Evolutionary conservation across 2,888 invertebrate genomes (phyloP).

Genomic region (Allacma fusca): DNA sequence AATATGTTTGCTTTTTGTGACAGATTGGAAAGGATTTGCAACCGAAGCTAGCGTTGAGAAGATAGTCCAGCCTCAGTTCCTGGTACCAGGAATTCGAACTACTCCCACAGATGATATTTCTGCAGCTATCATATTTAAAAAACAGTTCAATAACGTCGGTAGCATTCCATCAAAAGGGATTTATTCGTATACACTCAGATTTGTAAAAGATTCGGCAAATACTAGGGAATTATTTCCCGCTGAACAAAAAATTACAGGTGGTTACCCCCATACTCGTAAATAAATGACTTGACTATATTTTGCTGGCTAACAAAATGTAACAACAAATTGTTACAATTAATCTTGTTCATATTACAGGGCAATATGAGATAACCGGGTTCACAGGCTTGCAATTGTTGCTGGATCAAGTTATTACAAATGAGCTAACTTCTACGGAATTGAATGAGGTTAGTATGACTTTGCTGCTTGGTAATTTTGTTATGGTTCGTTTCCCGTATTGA

Average conservation of each 20-base stretch:
- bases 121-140: neutral
- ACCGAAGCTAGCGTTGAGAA: too few species aligned
- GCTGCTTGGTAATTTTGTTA: too few species aligned
- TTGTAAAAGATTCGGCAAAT: neutral
- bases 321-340: neutral
- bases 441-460: neutral
- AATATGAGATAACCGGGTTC: conserved; percentile 49
- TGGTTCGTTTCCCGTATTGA: too few species aligned
- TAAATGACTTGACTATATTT: too few species aligned
- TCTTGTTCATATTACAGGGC: neutral
- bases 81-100: too few species aligned
- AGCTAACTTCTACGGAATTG: neutral
- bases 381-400: conserved; percentile 54
- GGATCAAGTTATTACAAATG: conserved; percentile 53
- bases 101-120: too few species aligned
- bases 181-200: neutral
- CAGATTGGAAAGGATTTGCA: too few species aligned
- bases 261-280: neutral
- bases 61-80: too few species aligned
- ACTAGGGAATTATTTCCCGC: neutral
- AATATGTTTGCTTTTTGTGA: too few species aligned
- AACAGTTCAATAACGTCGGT: neutral
- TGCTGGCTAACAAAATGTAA: neutral
- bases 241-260: neutral
- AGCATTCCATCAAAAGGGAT: too few species aligned